phyloP scores from a whole-genome alignment of 2,888 invertebrate genomes.

The Stomorhina lunata region DNA sequence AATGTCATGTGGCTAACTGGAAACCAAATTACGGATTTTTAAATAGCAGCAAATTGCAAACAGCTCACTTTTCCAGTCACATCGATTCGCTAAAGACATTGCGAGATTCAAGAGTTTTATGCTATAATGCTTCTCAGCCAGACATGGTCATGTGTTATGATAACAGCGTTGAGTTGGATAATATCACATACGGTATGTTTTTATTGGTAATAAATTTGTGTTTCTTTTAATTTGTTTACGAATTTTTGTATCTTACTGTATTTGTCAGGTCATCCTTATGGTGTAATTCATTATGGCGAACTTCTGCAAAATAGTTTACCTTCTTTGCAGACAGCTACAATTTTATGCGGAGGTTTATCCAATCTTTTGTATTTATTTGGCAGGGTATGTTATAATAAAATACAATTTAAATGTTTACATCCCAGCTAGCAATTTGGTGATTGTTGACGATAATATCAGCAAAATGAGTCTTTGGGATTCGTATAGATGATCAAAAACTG shows the following conservation, averaged over 20 bases:
- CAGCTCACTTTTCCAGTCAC: slow-evolving; percentile 72
- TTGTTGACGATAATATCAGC: too few relatives aligned
- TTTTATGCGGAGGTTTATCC: slow-evolving; percentile 83
- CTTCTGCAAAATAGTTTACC: slow-evolving; percentile 72
- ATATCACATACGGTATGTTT: slow-evolving; percentile 70
- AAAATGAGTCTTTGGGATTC: too few relatives aligned
- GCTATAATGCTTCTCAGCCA: slow-evolving; percentile 84
- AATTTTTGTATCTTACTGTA: too few relatives aligned
- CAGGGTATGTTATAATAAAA: slow-evolving; percentile 80
- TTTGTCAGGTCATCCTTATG: slow-evolving; percentile 70
- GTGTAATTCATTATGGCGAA: slow-evolving; percentile 76
- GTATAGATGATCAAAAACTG: too few relatives aligned
- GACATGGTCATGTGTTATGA: slow-evolving; percentile 80
- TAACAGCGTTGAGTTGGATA: slow-evolving; percentile 69
- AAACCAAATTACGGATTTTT: slow-evolving; percentile 78
- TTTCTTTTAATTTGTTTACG: too few relatives aligned
- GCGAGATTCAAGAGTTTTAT: slow-evolving; percentile 83
- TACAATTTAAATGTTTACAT: neutral
- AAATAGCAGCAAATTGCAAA: slow-evolving; percentile 73
- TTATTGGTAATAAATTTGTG: neutral
- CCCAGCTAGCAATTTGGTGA: too few relatives aligned
- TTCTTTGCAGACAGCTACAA: slow-evolving; percentile 76
- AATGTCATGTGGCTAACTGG: slow-evolving; percentile 77
- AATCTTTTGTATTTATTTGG: slow-evolving; percentile 85
- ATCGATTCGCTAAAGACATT: slow-evolving; percentile 81